A percentile compares a stretch with the other conserved stretches of the same genome.
Evolutionary conservation across 1,140 invertebrate genomes (phyloP).

Genomic region (Drosophila leontia): DNA sequence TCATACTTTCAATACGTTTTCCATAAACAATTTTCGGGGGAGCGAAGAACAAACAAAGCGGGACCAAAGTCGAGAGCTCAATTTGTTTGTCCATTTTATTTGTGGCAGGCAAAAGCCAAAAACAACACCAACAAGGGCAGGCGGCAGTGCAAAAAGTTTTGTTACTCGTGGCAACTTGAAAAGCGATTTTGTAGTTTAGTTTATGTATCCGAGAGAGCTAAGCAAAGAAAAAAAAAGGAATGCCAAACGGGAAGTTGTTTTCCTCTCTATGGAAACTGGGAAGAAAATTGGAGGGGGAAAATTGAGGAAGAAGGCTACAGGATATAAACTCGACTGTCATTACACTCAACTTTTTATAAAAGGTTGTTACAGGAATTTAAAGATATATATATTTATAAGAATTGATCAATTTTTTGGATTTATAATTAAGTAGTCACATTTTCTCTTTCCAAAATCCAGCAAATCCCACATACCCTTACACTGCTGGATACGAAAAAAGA

Average conservation of each 20-base stretch:
- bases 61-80: constrained; percentile 40
- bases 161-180: constrained; percentile 45
- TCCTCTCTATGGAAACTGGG: constrained; percentile 16
- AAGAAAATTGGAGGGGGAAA: neutral
- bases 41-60: constrained; percentile 23
- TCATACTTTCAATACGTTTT: constrained; percentile 28
- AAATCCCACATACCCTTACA: neutral
- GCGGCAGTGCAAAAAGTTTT: constrained; percentile 35
- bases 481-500: constrained; percentile 2
- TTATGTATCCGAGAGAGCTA: constrained; percentile 46
- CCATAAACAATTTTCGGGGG: constrained; percentile 58
- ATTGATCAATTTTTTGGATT: too few species aligned
- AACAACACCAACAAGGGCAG: constrained; percentile 9
- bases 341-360: neutral
- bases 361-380: neutral
- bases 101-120: constrained; percentile 45
- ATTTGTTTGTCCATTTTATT: constrained; percentile 66
- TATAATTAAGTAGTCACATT: too few species aligned
- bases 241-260: constrained; percentile 19
- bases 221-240: constrained; percentile 16
- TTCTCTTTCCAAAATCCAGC: neutral
- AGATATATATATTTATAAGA: too few species aligned
- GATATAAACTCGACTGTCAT: constrained; percentile 1
- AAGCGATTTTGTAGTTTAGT: constrained; percentile 72
- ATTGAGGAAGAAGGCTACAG: too few species aligned